phyloP scores from a whole-genome alignment of 2,888 invertebrate species.

The Eugnorisma glareosa region DNA sequence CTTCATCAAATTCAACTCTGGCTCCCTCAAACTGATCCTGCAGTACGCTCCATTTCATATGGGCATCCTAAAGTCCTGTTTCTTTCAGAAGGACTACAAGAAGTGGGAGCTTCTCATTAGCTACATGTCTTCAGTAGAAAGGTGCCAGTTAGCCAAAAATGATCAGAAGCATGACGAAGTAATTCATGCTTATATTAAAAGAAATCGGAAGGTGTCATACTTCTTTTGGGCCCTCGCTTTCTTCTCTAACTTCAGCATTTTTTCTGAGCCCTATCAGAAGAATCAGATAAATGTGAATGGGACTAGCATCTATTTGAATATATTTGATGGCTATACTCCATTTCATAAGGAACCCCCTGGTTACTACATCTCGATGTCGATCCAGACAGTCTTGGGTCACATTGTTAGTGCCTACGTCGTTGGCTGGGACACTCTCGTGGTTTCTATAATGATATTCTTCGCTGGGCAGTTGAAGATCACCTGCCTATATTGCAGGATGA shows the following conservation, averaged over 20 bases:
- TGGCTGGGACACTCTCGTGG: slow-evolving; percentile 80
- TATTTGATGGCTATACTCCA: slow-evolving; percentile 80
- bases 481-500: slow-evolving; percentile 69
- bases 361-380: slow-evolving; percentile 77
- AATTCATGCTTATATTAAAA: slow-evolving; percentile 72
- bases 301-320: slow-evolving; percentile 74
- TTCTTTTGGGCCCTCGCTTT: slow-evolving; percentile 78
- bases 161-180: slow-evolving; percentile 64
- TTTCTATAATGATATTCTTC: slow-evolving; percentile 82
- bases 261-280: slow-evolving; percentile 78
- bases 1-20: slow-evolving; percentile 67
- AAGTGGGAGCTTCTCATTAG: slow-evolving; percentile 76
- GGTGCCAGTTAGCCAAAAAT: slow-evolving; percentile 67
- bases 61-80: slow-evolving; percentile 76
- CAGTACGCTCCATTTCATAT: slow-evolving; percentile 82
- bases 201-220: slow-evolving; percentile 76
- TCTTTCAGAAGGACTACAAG: slow-evolving; percentile 75
- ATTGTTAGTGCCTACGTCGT: slow-evolving; percentile 77
- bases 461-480: slow-evolving; percentile 80
- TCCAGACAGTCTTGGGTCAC: slow-evolving; percentile 77
- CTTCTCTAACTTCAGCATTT: slow-evolving; percentile 77
- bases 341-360: slow-evolving; percentile 77
- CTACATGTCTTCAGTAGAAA: slow-evolving; percentile 76
- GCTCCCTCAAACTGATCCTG: slow-evolving; percentile 74
- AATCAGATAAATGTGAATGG: slow-evolving; percentile 74